Conservation (phyloP, 92 coral and sea anemone genomes). For the Parazoanthus swiftii region DNA sequence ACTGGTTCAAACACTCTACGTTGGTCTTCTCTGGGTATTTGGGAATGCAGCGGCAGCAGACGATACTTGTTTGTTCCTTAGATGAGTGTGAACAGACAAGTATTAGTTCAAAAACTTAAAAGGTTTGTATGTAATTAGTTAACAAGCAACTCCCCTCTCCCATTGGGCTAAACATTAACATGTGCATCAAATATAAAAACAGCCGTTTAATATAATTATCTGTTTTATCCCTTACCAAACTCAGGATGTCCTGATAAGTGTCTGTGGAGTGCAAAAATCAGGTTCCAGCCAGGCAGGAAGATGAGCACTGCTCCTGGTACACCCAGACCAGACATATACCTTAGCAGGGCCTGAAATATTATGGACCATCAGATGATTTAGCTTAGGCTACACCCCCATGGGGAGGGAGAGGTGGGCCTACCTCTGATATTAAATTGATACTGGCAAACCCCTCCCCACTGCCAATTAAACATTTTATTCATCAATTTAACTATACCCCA, state of each 20-base stretch:
- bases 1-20: constrained; percentile 98
- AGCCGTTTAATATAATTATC: background rate
- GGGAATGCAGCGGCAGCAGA: constrained; percentile 94
- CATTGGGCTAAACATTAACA: background rate
- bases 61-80: constrained; percentile 78
- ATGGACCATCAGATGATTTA: background rate
- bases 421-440: too few relatives aligned
- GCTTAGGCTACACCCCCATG: background rate
- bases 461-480: too few relatives aligned
- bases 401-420: too few relatives aligned
- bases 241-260: constrained; percentile 76
- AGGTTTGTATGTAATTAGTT: background rate
- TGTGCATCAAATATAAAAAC: background rate
- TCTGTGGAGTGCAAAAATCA: constrained; percentile 93
- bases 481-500: too few relatives aligned
- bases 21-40: constrained; percentile 98
- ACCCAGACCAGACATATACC: constrained; percentile 88
- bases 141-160: background rate
- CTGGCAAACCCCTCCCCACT: too few relatives aligned
- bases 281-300: constrained; percentile 98
- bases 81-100: background rate
- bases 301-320: constrained; percentile 95
- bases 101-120: too few relatives aligned
- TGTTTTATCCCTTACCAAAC: constrained; percentile 66
- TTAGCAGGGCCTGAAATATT: constrained; percentile 79